Conservation (phyloP, 2,888 invertebrate genomes). For the Polydesmus complanatus region DNA sequence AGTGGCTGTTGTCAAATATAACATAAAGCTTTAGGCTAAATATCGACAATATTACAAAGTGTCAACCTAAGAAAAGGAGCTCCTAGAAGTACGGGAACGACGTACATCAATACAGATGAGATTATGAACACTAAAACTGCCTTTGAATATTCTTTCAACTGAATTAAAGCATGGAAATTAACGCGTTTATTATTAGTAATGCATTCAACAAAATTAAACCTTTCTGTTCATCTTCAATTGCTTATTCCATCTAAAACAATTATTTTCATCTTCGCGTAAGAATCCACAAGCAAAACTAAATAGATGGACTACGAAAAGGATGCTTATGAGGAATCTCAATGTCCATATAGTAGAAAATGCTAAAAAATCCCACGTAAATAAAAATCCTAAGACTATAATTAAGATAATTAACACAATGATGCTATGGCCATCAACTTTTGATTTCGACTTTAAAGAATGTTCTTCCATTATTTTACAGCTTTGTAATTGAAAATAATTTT, state of each 20-base stretch:
- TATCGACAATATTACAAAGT: not conserved
- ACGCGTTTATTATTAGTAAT: not conserved
- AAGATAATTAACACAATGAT: not conserved
- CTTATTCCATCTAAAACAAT: not conserved
- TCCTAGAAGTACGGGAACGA: not conserved
- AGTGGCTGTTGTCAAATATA: not conserved
- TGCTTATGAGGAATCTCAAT: not conserved
- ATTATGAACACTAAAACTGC: not conserved
- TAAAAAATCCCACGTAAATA: not conserved
- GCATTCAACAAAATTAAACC: not conserved
- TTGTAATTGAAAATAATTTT: no score
- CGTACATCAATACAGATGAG: not conserved
- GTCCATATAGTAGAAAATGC: not conserved
- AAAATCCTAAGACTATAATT: not conserved
- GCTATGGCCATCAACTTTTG: no score
- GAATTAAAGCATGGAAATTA: not conserved
- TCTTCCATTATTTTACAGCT: no score
- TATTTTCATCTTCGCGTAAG: not conserved
- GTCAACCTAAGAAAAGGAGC: not conserved
- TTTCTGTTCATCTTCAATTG: not conserved
- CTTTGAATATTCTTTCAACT: not conserved
- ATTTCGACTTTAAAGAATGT: no score
- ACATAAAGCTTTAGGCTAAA: not conserved
- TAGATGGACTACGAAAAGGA: not conserved
- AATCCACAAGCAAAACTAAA: not conserved